These are phyloP conservation scores for Galleria mellonella DNA, from an alignment of 1,140 invertebrate genomes.

Conservation along the genomic window DNA sequence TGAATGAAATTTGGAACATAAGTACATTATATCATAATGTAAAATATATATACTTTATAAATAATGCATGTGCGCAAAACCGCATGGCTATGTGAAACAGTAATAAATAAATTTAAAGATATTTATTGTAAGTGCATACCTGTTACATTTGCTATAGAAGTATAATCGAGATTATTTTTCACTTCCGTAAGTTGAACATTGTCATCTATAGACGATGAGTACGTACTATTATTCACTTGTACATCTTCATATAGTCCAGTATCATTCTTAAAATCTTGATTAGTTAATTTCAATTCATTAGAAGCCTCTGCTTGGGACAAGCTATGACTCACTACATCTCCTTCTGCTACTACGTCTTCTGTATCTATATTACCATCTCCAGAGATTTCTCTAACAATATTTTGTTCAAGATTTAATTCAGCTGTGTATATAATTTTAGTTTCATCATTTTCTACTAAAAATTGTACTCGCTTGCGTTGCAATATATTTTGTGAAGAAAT, in stretches of 20 bases:
- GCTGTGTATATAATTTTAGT: constrained; percentile 64
- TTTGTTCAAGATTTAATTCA: constrained; percentile 53
- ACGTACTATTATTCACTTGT: constrained; percentile 13
- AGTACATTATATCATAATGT: too few species aligned
- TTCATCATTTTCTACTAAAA: constrained; percentile 76
- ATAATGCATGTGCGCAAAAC: too few species aligned
- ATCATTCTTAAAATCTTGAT: constrained; percentile 9
- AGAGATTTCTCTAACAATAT: constrained; percentile 18
- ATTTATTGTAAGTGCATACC: too few species aligned
- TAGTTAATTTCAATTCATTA: constrained; percentile 8
- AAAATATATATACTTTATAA: too few species aligned
- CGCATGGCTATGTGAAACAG: too few species aligned
- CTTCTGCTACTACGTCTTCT: constrained; percentile 31
- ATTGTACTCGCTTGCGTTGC: constrained; percentile 76
- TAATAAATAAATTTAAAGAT: too few species aligned
- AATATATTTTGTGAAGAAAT: constrained; percentile 43
- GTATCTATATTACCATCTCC: constrained; percentile 4
- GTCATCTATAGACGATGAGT: constrained; percentile 1
- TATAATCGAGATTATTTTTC: neutral
- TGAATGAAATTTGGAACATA: too few species aligned
- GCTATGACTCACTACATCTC: constrained; percentile 46
- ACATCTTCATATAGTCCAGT: constrained; percentile 20
- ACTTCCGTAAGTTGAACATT: neutral
- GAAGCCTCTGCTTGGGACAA: constrained; percentile 16
- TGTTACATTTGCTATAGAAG: neutral